These are phyloP conservation scores for Pantelozetes paolii DNA, from an alignment of 2,888 invertebrate genomes.

Conservation along the genomic window DNA sequence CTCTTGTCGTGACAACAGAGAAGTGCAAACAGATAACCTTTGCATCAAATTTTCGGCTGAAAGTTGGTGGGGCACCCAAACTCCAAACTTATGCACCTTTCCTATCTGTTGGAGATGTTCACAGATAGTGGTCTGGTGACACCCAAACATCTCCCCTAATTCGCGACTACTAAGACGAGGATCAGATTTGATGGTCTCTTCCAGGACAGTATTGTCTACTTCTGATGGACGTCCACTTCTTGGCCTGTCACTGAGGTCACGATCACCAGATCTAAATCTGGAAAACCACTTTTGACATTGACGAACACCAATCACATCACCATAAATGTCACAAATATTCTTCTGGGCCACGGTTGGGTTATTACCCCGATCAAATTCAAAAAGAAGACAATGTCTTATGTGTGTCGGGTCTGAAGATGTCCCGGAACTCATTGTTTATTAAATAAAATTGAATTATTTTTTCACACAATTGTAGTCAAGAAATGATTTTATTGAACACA, in stretches of 20 bases:
- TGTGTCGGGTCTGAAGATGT: background rate
- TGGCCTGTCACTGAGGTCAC: background rate
- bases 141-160: slow-evolving; percentile 26
- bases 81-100: background rate
- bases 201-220: slow-evolving; percentile 6
- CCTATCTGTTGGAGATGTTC: background rate
- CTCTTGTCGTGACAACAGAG: slow-evolving; percentile 31
- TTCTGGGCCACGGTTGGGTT: background rate
- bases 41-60: background rate
- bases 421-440: too few species aligned
- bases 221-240: slow-evolving; percentile 8
- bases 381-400: background rate
- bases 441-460: too few species aligned
- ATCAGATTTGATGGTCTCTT: slow-evolving; percentile 6
- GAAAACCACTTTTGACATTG: background rate
- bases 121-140: background rate
- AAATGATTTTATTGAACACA: too few species aligned
- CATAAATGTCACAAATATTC: background rate
- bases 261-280: background rate
- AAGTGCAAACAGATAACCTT: background rate
- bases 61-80: slow-evolving; percentile 27
- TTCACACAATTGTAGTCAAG: too few species aligned
- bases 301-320: background rate
- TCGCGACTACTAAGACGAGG: slow-evolving; percentile 9
- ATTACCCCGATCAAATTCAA: background rate